Evolutionary conservation across 2,888 invertebrate genomes (phyloP), one percentile per base, ranked within the genome.

Genomic region (Rhagophthalmus giganteus): DNA sequence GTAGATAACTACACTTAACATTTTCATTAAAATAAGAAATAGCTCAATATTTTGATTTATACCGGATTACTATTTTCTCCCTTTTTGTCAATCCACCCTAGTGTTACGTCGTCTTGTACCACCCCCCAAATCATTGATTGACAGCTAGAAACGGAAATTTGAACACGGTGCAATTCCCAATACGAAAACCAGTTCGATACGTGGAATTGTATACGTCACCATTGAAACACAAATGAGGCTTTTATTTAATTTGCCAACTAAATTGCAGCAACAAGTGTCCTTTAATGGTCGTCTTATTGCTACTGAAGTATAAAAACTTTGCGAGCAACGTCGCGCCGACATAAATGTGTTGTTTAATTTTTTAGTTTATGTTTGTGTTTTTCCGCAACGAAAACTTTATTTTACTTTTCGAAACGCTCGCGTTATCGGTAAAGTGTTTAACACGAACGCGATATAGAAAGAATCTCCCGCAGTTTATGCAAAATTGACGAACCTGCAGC

Each of bases 241-340:
- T 67, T 68, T 64, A 67, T 69, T 66, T 70, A 68, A 70, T 70
- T 68, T 69, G 66, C 66, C 61, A 62, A 63, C 61, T 65, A 70
- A 70, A 70, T 70, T 69, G 60, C 62, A 68, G 70, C 70, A 70
- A 70, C 70, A 69, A 70, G 69, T 70, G 70, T 66, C 63, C 64
- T 61, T 65, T 69, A 68, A 68, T 66, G 62, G 65, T 62, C 58
- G 58, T 62, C 63, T 62, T 62, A 60, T 48, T 44, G 54, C 44
- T 33, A 39, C 54, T 44, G 41, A 41, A 38, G 42, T 42, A 52
- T 52, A 52, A 52, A 52, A 52, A 52, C 45, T 45, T 45, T 52
- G 45, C 41, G 52, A 51, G 44, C 45, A 51, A 51, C 50, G 45
- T 51, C 50, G 44, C 38, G 38, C 38, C 45, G 45, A 51, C 45